Evolutionary conservation across 2,113 vertebrate genomes (phyloP).

Genomic region (Semnornis frantzii): DNA sequence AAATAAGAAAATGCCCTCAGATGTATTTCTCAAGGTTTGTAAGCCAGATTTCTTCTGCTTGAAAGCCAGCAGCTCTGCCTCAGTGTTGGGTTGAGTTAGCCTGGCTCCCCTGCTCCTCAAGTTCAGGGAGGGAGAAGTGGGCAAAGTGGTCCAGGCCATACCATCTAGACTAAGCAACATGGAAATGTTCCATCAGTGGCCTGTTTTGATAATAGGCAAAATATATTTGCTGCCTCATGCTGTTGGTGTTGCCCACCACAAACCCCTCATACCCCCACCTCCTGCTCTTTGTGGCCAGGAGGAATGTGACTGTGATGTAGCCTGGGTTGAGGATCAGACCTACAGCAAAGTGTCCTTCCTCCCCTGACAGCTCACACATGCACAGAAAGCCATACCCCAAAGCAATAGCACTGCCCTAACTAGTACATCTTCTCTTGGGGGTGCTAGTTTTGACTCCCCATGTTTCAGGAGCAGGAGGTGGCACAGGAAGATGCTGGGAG

Average conservation of each 20-base stretch:
- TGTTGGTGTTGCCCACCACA: not conserved
- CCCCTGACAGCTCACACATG: not conserved
- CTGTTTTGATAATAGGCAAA: not conserved
- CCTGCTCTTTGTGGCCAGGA: not conserved
- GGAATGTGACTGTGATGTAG: not conserved
- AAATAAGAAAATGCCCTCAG: not conserved
- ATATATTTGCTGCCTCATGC: not conserved
- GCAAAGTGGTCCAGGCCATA: not conserved
- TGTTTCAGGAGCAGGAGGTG: not conserved
- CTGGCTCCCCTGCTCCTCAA: not conserved
- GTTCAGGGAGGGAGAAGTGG: not conserved
- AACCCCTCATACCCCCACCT: not conserved
- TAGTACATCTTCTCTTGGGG: not conserved
- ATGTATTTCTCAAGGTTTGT: slow-evolving; percentile 1
- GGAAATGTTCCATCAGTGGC: not conserved
- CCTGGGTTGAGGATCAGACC: slow-evolving; percentile 1
- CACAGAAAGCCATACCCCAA: not conserved
- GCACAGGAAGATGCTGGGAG: slow-evolving; percentile 38
- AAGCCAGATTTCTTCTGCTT: not conserved
- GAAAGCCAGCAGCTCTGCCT: not conserved
- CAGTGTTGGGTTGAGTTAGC: not conserved
- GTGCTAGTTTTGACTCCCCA: not conserved
- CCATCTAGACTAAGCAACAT: not conserved
- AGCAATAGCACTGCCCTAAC: not conserved
- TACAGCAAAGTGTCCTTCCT: slow-evolving; percentile 27